These are phyloP conservation scores for Cladopsammia gracilis DNA, from an alignment of 64 coral and sea anemone genomes.

Conservation along the genomic window DNA sequence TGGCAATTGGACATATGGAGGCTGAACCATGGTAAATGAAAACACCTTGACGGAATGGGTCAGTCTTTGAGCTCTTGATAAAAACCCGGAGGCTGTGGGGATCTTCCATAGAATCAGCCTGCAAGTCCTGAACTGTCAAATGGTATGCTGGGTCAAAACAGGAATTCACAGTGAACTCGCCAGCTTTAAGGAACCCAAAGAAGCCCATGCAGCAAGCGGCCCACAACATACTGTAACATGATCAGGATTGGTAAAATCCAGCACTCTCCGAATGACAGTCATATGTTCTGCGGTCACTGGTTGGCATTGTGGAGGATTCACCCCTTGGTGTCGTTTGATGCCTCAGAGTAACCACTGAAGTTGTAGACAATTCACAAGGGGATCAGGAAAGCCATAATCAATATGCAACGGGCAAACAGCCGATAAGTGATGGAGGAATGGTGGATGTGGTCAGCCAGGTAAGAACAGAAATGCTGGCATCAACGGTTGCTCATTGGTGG, in stretches of 20 bases:
- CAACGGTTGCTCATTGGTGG: constrained; percentile 28
- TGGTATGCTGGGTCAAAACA: not conserved
- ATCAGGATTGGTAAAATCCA: not conserved
- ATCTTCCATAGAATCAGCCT: not conserved
- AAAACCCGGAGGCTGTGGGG: not conserved
- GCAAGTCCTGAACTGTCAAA: not conserved
- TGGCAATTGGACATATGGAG: not conserved
- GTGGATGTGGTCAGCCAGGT: not conserved
- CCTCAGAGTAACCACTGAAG: constrained; percentile 8
- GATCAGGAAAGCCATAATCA: constrained; percentile 22
- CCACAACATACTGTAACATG: constrained; percentile 51
- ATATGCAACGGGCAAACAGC: constrained; percentile 13
- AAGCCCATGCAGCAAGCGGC: constrained; percentile 18
- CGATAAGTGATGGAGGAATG: constrained; percentile 10
- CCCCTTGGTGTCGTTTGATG: constrained; percentile 6
- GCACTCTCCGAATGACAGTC: not conserved
- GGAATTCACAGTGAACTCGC: not conserved
- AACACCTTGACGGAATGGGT: constrained; percentile 18
- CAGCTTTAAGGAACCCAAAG: not conserved
- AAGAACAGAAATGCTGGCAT: not conserved
- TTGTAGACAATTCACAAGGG: not conserved
- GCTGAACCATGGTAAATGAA: constrained; percentile 1
- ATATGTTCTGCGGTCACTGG: not conserved
- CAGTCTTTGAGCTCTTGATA: constrained; percentile 30
- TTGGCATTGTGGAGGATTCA: not conserved